phyloP scores from a whole-genome alignment of 2,888 invertebrate genomes.

The Melinaea menophilus region DNA sequence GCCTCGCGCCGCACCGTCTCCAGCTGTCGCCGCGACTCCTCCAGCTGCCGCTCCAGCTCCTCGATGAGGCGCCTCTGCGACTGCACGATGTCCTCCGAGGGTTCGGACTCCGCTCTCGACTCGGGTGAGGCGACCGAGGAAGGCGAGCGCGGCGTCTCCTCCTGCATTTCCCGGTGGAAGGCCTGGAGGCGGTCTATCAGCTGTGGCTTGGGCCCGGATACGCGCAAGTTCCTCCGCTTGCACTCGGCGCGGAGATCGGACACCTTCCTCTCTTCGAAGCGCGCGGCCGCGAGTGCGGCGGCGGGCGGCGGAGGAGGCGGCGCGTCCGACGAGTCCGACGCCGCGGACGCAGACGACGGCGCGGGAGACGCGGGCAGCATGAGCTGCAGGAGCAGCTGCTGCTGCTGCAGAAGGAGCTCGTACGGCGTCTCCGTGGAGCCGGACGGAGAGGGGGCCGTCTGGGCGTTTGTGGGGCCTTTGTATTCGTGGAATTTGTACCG shows the following conservation, averaged over 20 bases:
- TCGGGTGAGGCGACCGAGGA: slow-evolving; percentile 60
- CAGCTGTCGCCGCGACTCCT: slow-evolving; percentile 86
- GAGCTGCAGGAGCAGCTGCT: slow-evolving; percentile 92
- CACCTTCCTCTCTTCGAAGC: slow-evolving; percentile 96
- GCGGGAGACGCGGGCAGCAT: slow-evolving; percentile 71
- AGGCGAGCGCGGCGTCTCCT: slow-evolving; percentile 68
- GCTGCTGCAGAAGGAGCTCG: slow-evolving; percentile 94
- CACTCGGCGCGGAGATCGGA: slow-evolving; percentile 96
- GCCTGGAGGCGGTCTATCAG: slow-evolving; percentile 93
- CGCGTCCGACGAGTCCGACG: slow-evolving; percentile 61
- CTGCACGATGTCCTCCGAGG: slow-evolving; percentile 84
- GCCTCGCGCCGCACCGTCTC: slow-evolving; percentile 82
- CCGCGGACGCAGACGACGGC: slow-evolving; percentile 50
- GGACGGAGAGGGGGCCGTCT: slow-evolving; percentile 82
- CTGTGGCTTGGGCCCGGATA: slow-evolving; percentile 97
- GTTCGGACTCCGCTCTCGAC: slow-evolving; percentile 57
- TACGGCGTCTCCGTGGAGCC: slow-evolving; percentile 87
- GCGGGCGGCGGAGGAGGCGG: slow-evolving; percentile 76
- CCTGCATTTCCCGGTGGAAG: slow-evolving; percentile 75
- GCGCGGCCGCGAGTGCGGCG: slow-evolving; percentile 70
- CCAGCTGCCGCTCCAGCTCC: slow-evolving; percentile 89
- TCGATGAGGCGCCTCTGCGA: slow-evolving; percentile 91
- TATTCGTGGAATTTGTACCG: slow-evolving; percentile 95
- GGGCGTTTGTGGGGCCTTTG: slow-evolving; percentile 91
- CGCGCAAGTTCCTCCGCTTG: slow-evolving; percentile 94